phyloP scores from a whole-genome alignment of 2,113 vertebrate species.

The Thymallus thymallus region DNA sequence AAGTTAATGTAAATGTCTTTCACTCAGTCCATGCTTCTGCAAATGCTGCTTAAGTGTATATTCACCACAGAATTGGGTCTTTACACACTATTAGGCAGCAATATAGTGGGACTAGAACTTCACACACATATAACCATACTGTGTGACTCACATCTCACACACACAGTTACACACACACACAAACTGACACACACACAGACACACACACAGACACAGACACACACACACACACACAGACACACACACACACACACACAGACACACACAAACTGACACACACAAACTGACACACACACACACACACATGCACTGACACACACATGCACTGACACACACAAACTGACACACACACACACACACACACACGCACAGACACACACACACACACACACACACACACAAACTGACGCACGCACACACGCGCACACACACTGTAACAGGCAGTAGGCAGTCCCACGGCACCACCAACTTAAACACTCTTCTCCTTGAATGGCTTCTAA shows the following conservation, averaged over 20 bases:
- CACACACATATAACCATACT: too few species aligned
- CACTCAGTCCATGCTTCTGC: too few species aligned
- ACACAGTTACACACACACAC: neutral
- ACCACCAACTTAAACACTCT: neutral
- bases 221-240: neutral
- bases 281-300: neutral
- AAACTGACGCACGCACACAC: neutral
- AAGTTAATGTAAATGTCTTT: too few species aligned
- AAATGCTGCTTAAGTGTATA: too few species aligned
- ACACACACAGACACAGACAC: neutral
- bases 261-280: constrained; percentile 1
- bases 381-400: neutral
- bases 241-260: neutral
- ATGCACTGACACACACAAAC: neutral
- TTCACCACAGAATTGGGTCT: too few species aligned
- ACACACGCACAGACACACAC: neutral
- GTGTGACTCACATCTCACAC: neutral
- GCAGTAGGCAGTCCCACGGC: neutral
- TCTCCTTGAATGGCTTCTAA: neutral
- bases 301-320: neutral
- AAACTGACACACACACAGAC: neutral
- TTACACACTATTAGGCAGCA: too few species aligned
- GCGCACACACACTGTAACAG: neutral
- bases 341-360: neutral
- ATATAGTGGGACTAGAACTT: too few species aligned